Evolutionary conservation across 2,888 invertebrate genomes (phyloP).

Genomic region (Eremobia ochroleuca): DNA sequence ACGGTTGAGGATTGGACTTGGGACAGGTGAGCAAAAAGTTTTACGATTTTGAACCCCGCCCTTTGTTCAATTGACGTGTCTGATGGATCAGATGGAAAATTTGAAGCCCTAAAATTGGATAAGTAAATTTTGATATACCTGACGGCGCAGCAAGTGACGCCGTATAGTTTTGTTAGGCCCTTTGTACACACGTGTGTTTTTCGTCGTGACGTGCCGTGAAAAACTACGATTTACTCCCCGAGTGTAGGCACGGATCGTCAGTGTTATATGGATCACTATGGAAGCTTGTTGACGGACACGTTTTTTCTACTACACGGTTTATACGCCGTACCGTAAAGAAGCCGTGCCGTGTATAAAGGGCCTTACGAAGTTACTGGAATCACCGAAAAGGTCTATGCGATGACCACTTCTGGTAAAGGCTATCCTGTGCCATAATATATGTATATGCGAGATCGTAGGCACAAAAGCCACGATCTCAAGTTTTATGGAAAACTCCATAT

Average conservation of each 20-base stretch:
- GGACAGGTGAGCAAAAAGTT: neutral
- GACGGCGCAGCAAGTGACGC: neutral
- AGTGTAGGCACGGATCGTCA: neutral
- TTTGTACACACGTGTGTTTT: too few species aligned
- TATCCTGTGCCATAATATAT: neutral
- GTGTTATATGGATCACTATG: neutral
- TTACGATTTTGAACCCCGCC: neutral
- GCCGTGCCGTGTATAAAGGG: neutral
- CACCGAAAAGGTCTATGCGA: neutral
- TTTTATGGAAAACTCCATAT: neutral
- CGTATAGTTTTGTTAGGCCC: neutral
- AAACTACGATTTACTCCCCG: too few species aligned
- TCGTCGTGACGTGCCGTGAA: too few species aligned
- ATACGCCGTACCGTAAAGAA: neutral
- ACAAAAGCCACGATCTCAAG: neutral
- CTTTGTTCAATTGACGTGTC: neutral
- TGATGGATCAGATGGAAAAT: neutral
- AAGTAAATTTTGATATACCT: neutral
- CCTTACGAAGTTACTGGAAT: neutral
- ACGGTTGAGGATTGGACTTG: neutral
- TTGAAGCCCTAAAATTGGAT: neutral
- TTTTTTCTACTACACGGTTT: neutral
- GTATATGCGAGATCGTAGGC: neutral
- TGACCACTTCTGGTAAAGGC: neutral
- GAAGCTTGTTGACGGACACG: too few species aligned